Percentiles rank a stretch among this genome's conserved stretches.
Conservation (phyloP, 2,888 invertebrate species). For the Sthenelais limicola region DNA sequence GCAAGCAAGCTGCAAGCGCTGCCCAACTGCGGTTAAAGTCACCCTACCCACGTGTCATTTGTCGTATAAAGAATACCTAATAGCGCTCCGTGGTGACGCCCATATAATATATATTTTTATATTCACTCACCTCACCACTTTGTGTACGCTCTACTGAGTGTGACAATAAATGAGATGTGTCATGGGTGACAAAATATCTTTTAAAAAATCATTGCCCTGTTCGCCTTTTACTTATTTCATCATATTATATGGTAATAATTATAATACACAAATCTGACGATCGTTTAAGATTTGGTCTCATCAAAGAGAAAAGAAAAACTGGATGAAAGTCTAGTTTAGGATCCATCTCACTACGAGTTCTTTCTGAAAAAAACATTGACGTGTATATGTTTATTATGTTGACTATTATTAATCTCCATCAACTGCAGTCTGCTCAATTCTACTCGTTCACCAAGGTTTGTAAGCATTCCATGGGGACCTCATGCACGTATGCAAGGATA, state of each 20-base stretch:
- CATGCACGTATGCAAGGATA: no score
- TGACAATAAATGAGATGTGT: conserved; percentile 12
- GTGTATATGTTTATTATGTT: not conserved
- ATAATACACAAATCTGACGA: not conserved
- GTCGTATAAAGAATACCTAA: no score
- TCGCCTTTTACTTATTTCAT: conserved; percentile 3
- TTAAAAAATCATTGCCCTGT: not conserved
- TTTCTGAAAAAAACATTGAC: not conserved
- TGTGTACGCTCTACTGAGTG: not conserved
- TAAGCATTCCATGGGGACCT: conserved; percentile 27
- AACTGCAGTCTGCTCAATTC: conserved; percentile 1
- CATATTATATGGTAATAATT: not conserved
- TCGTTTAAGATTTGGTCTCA: not conserved
- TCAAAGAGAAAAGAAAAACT: not conserved
- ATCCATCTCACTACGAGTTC: conserved; percentile 27
- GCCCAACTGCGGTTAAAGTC: not conserved
- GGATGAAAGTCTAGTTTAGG: not conserved
- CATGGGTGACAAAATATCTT: conserved; percentile 19
- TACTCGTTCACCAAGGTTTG: conserved; percentile 32
- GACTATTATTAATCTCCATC: not conserved
- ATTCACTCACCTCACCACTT: not conserved
- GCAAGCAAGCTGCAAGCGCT: not conserved
- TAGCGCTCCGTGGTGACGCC: no score
- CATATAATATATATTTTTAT: no score
- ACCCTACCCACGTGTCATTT: conserved; percentile 12